Evolutionary conservation across 2,113 vertebrate genomes (phyloP), one percentile per base, ranked within the genome.

Genomic region (Thalassarche chlororhynchos): DNA sequence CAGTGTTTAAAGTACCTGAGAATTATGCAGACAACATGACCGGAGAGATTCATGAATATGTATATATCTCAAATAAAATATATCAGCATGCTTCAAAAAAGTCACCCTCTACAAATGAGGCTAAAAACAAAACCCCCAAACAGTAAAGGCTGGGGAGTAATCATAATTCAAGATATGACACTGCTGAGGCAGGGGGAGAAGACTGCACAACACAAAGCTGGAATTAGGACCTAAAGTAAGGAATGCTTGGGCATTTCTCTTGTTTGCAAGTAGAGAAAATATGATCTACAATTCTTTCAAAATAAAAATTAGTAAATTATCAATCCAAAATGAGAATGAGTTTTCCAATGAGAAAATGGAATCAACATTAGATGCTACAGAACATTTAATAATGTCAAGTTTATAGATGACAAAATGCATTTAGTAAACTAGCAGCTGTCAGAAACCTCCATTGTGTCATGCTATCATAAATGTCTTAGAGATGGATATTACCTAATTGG

Each of bases 21-120:
- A 92, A 91, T 90, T 87, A 96, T 74, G 91, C 65, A 94, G 89
- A 51, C 4, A 8, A 26, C 14, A 8, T 10, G 61, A 57, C 42
- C 8, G 1, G 4, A 88, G 34, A 78, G 54, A 66, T 31, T 82
- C 60, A 94, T 89, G 51, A 96, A 92, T 94, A 91, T 62, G 54
- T 29, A 96, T 80, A 38, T 18, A 26, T 51, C 81, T 87, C 61
- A 49, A 90, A 88, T 61, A 92, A 96, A 89, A 96, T n/a, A 92
- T 9, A 92, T 46, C 84, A 87, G 85, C 69, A 32, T 54, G 55
- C 64, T 91, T 95, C 77, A 62, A 70, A 81, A 65, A 82, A 74
- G 46, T 60, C 34, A 11, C 9, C 40, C 61, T 90, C 84, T 70
- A 78, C 13, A 66, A 87, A 74, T 44, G 36, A 86, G 62, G 42